Conservation (phyloP, 2,797 vertebrate species). For the Heliangelus exortis region DNA sequence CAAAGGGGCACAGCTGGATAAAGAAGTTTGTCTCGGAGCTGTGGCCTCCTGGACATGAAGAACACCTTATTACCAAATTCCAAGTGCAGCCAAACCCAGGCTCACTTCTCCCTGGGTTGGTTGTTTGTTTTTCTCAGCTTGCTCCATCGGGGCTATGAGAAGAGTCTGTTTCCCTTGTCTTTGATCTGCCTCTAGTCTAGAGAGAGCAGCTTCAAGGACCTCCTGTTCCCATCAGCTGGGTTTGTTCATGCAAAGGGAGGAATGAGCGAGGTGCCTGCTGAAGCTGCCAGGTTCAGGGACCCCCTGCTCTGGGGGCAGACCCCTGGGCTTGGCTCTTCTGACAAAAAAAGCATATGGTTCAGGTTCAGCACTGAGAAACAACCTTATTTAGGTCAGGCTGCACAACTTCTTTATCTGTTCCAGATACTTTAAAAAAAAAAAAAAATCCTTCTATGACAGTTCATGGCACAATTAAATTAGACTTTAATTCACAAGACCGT, state of each 20-base stretch:
- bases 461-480: constrained; percentile 62
- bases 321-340: neutral
- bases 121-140: constrained; percentile 54
- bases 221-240: neutral
- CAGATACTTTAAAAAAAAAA: neutral
- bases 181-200: neutral
- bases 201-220: neutral
- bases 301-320: neutral
- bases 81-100: neutral
- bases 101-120: neutral
- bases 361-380: neutral
- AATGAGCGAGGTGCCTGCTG: neutral
- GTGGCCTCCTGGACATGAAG: neutral
- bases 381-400: constrained; percentile 5
- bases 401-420: constrained; percentile 35
- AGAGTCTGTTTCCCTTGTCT: neutral
- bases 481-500: constrained; percentile 48
- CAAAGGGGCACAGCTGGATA: neutral
- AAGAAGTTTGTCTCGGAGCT: neutral
- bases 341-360: neutral
- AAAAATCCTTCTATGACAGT: constrained; percentile 20
- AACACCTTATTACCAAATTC: neutral
- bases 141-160: neutral
- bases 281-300: neutral
- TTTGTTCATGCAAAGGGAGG: neutral